Evolutionary conservation across 2,888 invertebrate species (phyloP).

Genomic region (Pollenia amentaria): DNA sequence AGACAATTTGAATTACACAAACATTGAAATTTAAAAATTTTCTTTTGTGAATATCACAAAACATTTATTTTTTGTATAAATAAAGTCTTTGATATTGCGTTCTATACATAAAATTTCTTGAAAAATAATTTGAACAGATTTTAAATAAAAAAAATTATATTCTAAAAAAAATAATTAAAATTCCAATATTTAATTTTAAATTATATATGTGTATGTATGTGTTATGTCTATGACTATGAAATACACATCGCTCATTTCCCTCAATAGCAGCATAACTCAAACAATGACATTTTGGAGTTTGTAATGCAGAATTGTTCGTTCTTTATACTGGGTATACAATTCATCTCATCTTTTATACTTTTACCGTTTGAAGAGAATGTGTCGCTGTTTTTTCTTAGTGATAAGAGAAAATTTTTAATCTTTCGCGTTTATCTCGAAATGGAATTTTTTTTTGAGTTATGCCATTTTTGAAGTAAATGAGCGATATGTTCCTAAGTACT

Average conservation of each 20-base stretch:
- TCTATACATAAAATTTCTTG: conserved; percentile 21
- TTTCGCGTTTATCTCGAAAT: too few species aligned
- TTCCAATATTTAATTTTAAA: background rate
- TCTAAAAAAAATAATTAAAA: background rate
- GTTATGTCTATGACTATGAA: conserved; percentile 30
- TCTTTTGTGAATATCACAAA: conserved; percentile 75
- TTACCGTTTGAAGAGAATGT: too few species aligned
- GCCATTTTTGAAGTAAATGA: too few species aligned
- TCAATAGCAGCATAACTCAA: too few species aligned
- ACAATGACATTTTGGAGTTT: too few species aligned
- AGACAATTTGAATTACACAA: background rate
- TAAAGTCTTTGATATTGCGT: conserved; percentile 69
- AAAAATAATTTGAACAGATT: conserved; percentile 27
- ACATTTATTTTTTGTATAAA: conserved; percentile 71
- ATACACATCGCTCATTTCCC: too few species aligned
- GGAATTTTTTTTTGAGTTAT: too few species aligned
- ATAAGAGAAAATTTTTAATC: too few species aligned
- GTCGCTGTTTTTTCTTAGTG: too few species aligned
- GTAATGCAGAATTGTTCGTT: too few species aligned
- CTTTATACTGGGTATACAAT: too few species aligned
- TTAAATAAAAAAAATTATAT: conserved; percentile 5
- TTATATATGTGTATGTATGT: conserved; percentile 7
- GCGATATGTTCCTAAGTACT: background rate
- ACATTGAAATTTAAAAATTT: conserved; percentile 34
- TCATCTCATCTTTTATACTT: too few species aligned